phyloP scores from a whole-genome alignment of 2,113 vertebrate species.

The Cottus gobio region DNA sequence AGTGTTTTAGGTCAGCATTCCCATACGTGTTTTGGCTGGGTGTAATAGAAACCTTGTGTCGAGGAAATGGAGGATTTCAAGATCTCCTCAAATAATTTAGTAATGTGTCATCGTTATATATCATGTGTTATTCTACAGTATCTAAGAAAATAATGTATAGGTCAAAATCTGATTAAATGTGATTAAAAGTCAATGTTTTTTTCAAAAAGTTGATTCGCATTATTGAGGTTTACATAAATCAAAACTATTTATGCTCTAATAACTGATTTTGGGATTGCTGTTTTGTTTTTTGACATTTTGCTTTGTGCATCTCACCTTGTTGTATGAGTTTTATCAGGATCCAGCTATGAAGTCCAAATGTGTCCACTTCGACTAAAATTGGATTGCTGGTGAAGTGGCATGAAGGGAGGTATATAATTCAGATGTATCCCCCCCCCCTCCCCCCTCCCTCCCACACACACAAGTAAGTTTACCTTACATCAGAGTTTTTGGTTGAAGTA shows the following conservation, averaged over 20 bases:
- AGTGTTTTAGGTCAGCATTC: constrained; percentile 57
- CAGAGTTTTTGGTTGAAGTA: not conserved
- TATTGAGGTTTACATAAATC: no score
- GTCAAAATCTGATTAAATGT: no score
- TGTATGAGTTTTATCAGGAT: not conserved
- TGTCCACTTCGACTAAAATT: no score
- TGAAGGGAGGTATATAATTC: not conserved
- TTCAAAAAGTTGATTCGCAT: no score
- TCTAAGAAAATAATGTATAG: no score
- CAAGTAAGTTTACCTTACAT: no score
- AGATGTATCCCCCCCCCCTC: no score
- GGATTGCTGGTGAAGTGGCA: no score
- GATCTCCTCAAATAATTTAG: not conserved
- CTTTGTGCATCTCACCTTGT: not conserved
- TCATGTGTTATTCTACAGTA: no score
- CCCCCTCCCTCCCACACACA: no score
- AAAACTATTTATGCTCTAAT: not conserved
- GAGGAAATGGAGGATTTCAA: not conserved
- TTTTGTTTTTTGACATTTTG: not conserved
- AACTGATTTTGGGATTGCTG: not conserved
- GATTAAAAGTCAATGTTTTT: no score
- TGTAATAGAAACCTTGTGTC: constrained; percentile 4
- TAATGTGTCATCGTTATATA: not conserved
- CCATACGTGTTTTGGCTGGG: constrained; percentile 30
- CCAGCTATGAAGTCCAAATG: not conserved